Evolutionary conservation across 2,888 invertebrate species (phyloP).

Genomic region (Drosophila quinaria): DNA sequence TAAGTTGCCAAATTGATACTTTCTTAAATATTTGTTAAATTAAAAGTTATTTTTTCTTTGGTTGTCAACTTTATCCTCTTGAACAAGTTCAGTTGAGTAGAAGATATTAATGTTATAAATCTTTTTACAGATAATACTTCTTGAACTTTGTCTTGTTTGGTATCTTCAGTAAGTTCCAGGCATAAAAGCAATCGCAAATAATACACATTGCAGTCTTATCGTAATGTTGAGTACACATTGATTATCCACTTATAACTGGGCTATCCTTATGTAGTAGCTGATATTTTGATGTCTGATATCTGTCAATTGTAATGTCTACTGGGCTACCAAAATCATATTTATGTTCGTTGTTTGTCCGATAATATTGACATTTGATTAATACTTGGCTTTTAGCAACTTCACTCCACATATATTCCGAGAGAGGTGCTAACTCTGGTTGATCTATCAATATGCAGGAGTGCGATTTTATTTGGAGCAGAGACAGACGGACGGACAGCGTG

Average conservation of each 20-base stretch:
- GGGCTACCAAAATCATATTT: constrained; percentile 8
- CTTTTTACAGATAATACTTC: background rate
- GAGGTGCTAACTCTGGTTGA: constrained; percentile 61
- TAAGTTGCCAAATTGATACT: too few species aligned
- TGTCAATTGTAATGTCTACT: constrained; percentile 10
- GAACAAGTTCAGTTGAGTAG: background rate
- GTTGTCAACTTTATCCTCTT: background rate
- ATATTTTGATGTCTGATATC: background rate
- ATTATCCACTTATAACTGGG: constrained; percentile 15
- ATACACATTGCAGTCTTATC: constrained; percentile 4
- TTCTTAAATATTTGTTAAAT: too few species aligned
- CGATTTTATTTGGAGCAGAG: constrained; percentile 38
- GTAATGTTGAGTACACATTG: constrained; percentile 12
- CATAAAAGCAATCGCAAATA: background rate
- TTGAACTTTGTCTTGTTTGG: constrained; percentile 4
- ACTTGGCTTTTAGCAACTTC: constrained; percentile 17
- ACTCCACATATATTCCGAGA: constrained; percentile 12
- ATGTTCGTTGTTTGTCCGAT: constrained; percentile 9
- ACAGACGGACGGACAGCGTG: background rate
- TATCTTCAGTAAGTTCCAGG: background rate
- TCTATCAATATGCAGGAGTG: constrained; percentile 19
- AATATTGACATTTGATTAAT: constrained; percentile 18
- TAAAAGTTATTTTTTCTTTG: too few species aligned
- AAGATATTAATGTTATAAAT: background rate
- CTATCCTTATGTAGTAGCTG: background rate